These are phyloP conservation scores for Chroicocephalus ridibundus DNA, from an alignment of 2,113 vertebrate species.

Conservation along the genomic window DNA sequence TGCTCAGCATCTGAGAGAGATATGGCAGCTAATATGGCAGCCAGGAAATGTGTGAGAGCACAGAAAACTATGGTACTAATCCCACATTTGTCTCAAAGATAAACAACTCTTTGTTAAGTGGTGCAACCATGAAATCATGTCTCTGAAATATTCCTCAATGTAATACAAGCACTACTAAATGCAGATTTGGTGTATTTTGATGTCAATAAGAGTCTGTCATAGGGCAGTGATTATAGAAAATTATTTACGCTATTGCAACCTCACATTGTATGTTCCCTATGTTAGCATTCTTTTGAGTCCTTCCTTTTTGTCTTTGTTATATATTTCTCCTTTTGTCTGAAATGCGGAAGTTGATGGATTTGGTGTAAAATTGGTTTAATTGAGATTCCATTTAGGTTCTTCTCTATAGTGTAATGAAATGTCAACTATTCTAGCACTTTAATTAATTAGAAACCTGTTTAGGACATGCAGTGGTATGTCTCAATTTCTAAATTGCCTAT, in stretches of 20 bases:
- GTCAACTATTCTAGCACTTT: not conserved
- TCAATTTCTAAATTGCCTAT: slow-evolving; percentile 29
- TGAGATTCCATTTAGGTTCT: slow-evolving; percentile 25
- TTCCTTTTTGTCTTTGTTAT: not conserved
- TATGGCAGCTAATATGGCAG: not conserved
- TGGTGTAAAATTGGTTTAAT: slow-evolving; percentile 7
- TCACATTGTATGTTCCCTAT: not conserved
- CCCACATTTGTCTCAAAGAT: not conserved
- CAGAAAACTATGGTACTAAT: not conserved
- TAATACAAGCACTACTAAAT: not conserved
- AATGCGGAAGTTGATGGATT: not conserved
- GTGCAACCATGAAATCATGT: not conserved
- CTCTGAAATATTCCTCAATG: not conserved
- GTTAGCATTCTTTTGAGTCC: not conserved
- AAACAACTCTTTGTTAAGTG: not conserved
- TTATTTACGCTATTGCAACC: not conserved
- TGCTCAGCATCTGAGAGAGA: not conserved
- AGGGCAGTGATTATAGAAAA: not conserved
- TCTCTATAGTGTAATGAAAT: not conserved
- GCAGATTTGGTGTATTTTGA: not conserved
- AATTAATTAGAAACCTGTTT: slow-evolving; percentile 44
- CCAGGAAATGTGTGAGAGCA: not conserved
- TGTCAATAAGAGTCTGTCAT: not conserved
- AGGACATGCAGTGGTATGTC: not conserved
- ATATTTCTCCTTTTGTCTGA: not conserved